A percentile compares a stretch with the other conserved stretches of the same genome.
Evolutionary conservation across 2,888 invertebrate genomes (phyloP).

Genomic region (Trichopria drosophilae): DNA sequence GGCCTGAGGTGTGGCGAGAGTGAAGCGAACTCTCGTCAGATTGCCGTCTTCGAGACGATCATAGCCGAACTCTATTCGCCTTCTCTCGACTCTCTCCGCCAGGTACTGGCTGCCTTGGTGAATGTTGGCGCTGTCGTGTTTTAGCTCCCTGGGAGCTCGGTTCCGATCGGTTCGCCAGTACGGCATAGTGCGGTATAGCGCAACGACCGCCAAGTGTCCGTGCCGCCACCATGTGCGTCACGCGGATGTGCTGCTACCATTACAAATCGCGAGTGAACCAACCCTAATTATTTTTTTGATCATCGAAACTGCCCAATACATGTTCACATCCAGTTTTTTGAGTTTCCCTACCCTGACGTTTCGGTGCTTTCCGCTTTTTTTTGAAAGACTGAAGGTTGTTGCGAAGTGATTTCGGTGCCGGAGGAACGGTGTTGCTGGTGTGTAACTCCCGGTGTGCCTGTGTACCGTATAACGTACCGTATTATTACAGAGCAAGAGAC

Average conservation of each 20-base stretch:
- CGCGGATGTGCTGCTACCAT: too few relatives aligned
- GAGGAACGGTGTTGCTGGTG: conserved; percentile 10
- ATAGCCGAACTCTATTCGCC: conserved; percentile 21
- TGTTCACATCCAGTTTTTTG: too few relatives aligned
- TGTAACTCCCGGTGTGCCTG: conserved; percentile 17
- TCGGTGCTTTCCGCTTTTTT: conserved; percentile 25
- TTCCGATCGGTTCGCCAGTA: too few relatives aligned
- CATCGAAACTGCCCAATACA: too few relatives aligned
- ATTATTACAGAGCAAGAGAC: conserved; percentile 37
- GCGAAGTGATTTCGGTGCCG: conserved; percentile 16
- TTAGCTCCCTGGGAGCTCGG: not conserved
- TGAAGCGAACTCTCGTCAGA: conserved; percentile 27
- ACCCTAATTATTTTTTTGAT: too few relatives aligned
- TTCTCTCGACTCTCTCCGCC: conserved; percentile 28
- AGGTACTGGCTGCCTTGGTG: conserved; percentile 1
- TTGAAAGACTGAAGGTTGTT: conserved; percentile 24
- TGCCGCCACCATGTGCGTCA: too few relatives aligned
- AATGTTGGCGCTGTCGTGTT: not conserved
- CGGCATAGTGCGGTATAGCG: conserved; percentile 12
- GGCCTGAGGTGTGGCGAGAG: conserved; percentile 48
- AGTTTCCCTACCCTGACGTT: too few relatives aligned
- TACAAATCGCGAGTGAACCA: too few relatives aligned
- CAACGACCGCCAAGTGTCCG: conserved; percentile 26
- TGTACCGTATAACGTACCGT: conserved; percentile 40
- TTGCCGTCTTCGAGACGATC: conserved; percentile 21